Conservation (phyloP, 2,888 invertebrate species). For the Drosophila paracracens region DNA sequence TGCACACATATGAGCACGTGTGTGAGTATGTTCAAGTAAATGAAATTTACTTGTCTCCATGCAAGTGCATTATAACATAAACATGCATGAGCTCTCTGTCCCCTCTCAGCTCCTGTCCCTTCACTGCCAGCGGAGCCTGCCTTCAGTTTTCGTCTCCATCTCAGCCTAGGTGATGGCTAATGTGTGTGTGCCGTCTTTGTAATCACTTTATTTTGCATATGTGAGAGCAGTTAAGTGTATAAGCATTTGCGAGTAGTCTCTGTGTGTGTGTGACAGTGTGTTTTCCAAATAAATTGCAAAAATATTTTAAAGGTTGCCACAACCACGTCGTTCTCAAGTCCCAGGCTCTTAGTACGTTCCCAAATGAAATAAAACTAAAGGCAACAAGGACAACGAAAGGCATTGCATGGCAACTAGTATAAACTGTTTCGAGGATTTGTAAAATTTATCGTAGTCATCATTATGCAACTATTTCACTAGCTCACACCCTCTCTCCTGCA, state of each 20-base stretch:
- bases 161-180: conserved; percentile 20
- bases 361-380: conserved; percentile 65
- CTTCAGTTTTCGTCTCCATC: conserved; percentile 7
- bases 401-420: conserved; percentile 34
- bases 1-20: conserved; percentile 15
- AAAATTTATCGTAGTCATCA: conserved; percentile 79
- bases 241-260: conserved; percentile 34
- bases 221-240: conserved; percentile 66
- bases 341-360: neutral
- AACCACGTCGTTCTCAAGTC: conserved; percentile 44
- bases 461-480: conserved; percentile 72
- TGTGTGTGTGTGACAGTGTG: conserved; percentile 26
- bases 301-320: conserved; percentile 79
- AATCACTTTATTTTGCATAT: conserved; percentile 79
- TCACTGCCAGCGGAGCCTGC: conserved; percentile 1
- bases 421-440: conserved; percentile 69
- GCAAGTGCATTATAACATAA: conserved; percentile 65
- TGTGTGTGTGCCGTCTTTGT: conserved; percentile 51
- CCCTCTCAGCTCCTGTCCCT: neutral
- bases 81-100: conserved; percentile 43
- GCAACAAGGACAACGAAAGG: conserved; percentile 17
- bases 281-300: conserved; percentile 71
- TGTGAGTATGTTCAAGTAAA: conserved; percentile 55
- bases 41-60: conserved; percentile 65
- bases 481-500: conserved; percentile 19